Evolutionary conservation across 2,888 invertebrate genomes (phyloP).

Genomic region (Dascillus cervinus): DNA sequence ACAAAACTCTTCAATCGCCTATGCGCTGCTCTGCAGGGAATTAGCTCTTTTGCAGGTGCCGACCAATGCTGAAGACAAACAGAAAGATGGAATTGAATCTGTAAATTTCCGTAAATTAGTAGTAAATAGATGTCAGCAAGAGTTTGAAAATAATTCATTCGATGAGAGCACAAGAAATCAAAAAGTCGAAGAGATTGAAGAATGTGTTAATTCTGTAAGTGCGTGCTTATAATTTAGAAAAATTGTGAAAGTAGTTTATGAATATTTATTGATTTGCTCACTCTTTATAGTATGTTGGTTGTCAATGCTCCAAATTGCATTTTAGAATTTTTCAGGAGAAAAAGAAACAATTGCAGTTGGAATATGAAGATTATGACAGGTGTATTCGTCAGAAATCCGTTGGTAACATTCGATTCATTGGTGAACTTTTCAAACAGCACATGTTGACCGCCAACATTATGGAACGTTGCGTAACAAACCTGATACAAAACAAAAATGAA

Average conservation of each 20-base stretch:
- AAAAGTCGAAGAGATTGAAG: conserved; percentile 50
- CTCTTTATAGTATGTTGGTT: not conserved
- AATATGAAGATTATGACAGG: conserved; percentile 66
- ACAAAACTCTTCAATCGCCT: conserved; percentile 85
- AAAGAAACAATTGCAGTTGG: conserved; percentile 63
- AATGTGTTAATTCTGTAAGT: conserved; percentile 48
- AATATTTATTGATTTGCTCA: conserved; percentile 4
- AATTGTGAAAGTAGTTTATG: conserved; percentile 8
- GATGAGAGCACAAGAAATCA: conserved; percentile 52
- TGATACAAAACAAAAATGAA: conserved; percentile 67
- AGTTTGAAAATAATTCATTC: conserved; percentile 76
- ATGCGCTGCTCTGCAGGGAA: conserved; percentile 79
- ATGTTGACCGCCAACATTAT: conserved; percentile 80
- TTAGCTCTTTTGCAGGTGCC: conserved; percentile 49
- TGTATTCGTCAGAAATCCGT: conserved; percentile 74
- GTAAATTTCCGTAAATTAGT: conserved; percentile 70
- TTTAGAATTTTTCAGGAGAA: no score
- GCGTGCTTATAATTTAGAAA: no score
- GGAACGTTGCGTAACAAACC: conserved; percentile 65
- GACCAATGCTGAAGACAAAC: conserved; percentile 7
- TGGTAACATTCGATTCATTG: conserved; percentile 55
- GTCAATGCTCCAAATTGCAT: conserved; percentile 20
- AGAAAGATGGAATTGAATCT: conserved; percentile 25
- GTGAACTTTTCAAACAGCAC: conserved; percentile 79
- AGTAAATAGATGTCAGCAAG: conserved; percentile 76